phyloP scores from a whole-genome alignment of 1,140 invertebrate genomes.

The Sarcophaga bullata region DNA sequence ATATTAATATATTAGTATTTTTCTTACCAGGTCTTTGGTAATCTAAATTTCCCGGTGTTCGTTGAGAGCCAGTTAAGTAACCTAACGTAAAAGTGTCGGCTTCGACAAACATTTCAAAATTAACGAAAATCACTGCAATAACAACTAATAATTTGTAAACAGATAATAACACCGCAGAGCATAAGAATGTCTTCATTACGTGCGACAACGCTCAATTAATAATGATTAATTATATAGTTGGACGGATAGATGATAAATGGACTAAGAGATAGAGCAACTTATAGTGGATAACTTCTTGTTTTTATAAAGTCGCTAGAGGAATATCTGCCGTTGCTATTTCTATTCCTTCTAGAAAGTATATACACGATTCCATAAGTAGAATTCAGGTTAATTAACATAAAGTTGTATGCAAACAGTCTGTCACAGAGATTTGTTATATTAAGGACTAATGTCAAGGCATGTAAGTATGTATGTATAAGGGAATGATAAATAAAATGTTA shows the following conservation, averaged over 20 bases:
- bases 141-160: constrained; percentile 25
- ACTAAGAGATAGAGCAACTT: not conserved
- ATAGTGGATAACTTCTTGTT: not conserved
- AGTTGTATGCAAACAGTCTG: too few relatives aligned
- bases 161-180: constrained; percentile 36
- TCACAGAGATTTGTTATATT: too few relatives aligned
- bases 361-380: too few relatives aligned
- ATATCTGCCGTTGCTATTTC: not conserved
- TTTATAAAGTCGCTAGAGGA: not conserved
- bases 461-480: too few relatives aligned
- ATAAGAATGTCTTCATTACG: constrained; percentile 46
- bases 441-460: too few relatives aligned
- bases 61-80: constrained; percentile 82
- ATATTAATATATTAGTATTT: not conserved
- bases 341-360: too few relatives aligned
- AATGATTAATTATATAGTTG: constrained; percentile 27
- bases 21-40: constrained; percentile 78
- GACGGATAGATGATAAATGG: not conserved
- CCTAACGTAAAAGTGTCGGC: constrained; percentile 69
- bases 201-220: constrained; percentile 2
- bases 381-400: too few relatives aligned
- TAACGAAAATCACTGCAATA: constrained; percentile 29
- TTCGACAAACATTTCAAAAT: constrained; percentile 31
- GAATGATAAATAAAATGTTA: too few relatives aligned
- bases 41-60: constrained; percentile 77